These are phyloP conservation scores for Mythimna vitellina DNA, from an alignment of 2,888 invertebrate genomes.

Conservation along the genomic window DNA sequence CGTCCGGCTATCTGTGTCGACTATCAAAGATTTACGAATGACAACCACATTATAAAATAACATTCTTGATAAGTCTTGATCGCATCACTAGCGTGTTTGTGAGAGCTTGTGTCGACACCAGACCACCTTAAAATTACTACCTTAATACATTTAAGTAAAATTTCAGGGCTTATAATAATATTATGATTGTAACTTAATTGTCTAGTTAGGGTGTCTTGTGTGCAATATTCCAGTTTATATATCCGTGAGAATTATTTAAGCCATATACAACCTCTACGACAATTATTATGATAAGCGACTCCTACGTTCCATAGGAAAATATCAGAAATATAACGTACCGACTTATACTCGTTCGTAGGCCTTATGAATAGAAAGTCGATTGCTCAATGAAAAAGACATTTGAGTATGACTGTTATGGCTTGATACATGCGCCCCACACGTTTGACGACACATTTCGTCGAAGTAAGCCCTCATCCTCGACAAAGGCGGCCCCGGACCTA, in stretches of 20 bases:
- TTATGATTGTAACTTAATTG: too few relatives aligned
- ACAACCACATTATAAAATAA: too few relatives aligned
- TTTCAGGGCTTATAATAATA: too few relatives aligned
- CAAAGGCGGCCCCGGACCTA: slow-evolving; percentile 20
- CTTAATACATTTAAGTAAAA: too few relatives aligned
- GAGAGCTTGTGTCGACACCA: too few relatives aligned
- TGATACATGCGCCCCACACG: not conserved
- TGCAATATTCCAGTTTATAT: not conserved
- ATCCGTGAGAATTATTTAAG: not conserved
- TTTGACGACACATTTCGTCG: slow-evolving; percentile 25
- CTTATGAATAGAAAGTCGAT: slow-evolving; percentile 14
- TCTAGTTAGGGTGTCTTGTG: too few relatives aligned
- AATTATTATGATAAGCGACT: not conserved
- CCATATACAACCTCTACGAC: not conserved
- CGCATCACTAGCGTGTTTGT: too few relatives aligned
- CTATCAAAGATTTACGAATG: too few relatives aligned
- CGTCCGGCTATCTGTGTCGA: too few relatives aligned
- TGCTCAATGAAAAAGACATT: slow-evolving; percentile 1
- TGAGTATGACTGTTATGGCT: not conserved
- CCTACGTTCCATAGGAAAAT: not conserved
- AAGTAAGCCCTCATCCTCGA: slow-evolving; percentile 4
- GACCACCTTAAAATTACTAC: too few relatives aligned
- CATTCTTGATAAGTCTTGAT: too few relatives aligned
- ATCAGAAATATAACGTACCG: not conserved
- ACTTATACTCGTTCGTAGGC: too few relatives aligned